phyloP scores from a whole-genome alignment of 2,113 vertebrate genomes.

The Mionectes macconnelli region DNA sequence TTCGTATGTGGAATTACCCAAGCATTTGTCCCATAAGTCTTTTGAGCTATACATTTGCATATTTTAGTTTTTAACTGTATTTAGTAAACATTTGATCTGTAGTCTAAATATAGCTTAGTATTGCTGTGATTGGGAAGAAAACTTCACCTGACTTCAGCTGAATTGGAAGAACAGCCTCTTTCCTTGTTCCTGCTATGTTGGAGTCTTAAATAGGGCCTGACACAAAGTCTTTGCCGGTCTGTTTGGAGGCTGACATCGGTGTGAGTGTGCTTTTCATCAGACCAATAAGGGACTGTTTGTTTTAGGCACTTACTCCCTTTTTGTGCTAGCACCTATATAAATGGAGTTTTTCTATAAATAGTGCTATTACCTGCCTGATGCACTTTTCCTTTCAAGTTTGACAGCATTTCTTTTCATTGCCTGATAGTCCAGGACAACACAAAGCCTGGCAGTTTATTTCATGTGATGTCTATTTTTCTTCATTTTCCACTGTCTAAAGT shows the following conservation, averaged over 20 bases:
- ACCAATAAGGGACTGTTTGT: neutral
- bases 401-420: neutral
- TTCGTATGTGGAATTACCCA: neutral
- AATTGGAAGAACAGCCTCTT: neutral
- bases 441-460: neutral
- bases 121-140: neutral
- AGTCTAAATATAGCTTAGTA: neutral
- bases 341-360: neutral
- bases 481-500: neutral
- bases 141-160: neutral
- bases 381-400: neutral
- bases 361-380: neutral
- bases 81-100: neutral
- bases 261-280: neutral
- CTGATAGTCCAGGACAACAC: neutral
- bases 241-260: neutral
- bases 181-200: accelerated
- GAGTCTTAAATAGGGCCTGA: neutral
- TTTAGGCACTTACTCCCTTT: neutral
- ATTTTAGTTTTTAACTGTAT: neutral
- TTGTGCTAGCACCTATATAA: neutral
- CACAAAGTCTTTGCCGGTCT: neutral
- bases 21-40: neutral
- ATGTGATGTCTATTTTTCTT: neutral
- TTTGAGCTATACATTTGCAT: neutral